Evolutionary conservation across 2,888 invertebrate species (phyloP), one percentile per base, ranked within the genome.

Genomic region (Ophion obscuratus): DNA sequence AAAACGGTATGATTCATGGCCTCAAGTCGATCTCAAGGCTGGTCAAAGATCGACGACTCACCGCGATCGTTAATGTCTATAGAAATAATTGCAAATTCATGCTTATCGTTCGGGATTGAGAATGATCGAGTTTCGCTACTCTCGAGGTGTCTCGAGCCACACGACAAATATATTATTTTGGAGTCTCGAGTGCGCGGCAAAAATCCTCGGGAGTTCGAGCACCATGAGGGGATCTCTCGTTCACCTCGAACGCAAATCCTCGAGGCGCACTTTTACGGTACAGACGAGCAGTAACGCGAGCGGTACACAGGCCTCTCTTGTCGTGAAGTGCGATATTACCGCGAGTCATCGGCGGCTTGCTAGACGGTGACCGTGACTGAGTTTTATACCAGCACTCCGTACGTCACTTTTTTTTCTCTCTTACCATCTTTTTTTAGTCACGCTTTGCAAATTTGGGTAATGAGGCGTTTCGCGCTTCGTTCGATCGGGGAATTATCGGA

Each of bases 191-290:
- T 14, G 47, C 47, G 47, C 11, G 47, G 14, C 3, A 47, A 11
- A 81, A 76, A 53, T 77, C 61, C 36, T 73, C 67, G 57, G 44
- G 53, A 24, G 76, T 77, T 80, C 71, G 73, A 73, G 14, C 83
- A 66, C 87, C 87, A 88, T 87, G 88, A 87, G 88, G 85, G 87
- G 89, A 86, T 87, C 87, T 86, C 89, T 88, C 85, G 90, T 87
- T 90, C 88, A 88, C 89, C 89, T 90, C 90, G 90, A 89, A 87
- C 84, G 87, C 88, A 84, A 88, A 88, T 89, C 88, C 89, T 88
- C 88, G 84, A 86, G 73, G 83, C 83, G 70, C 76, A 87, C 87
- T 84, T 88, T 87, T 87, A 89, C 84, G 88, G 88, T 67, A 83
- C 82, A 76, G 17, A 68, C 57, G 44, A n/a, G 40, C 31, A 66